phyloP scores from a whole-genome alignment of 2,797 vertebrate species.

The Sphenopsis melanotis region DNA sequence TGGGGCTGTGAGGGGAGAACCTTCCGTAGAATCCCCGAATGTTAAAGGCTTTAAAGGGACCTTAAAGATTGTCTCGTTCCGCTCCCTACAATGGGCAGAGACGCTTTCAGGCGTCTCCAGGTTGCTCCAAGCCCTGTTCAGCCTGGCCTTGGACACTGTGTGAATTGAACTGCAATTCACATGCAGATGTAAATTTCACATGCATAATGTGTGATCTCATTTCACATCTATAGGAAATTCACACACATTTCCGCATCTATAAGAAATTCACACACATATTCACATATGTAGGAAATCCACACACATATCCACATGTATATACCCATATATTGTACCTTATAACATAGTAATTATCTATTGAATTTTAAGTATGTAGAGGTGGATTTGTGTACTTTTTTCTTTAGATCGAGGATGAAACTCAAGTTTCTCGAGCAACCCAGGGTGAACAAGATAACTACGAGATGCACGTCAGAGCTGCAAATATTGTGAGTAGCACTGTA shows the following conservation, averaged over 20 bases:
- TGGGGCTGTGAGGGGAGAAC: background rate
- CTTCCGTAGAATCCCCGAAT: background rate
- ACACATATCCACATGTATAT: background rate
- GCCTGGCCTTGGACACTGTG: background rate
- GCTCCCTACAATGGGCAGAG: too few relatives aligned
- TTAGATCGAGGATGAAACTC: constrained; percentile 97
- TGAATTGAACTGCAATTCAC: background rate
- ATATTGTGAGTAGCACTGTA: constrained; percentile 84
- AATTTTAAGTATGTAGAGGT: background rate
- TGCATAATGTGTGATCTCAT: background rate
- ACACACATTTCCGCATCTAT: too few relatives aligned
- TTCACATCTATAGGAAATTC: background rate
- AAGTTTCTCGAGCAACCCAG: constrained; percentile 92
- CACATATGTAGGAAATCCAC: background rate
- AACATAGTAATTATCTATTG: fast-evolving
- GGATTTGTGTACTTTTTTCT: background rate
- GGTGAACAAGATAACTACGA: constrained; percentile 97
- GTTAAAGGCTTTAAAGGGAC: background rate
- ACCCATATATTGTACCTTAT: background rate
- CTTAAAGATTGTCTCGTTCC: background rate
- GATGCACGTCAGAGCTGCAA: constrained; percentile 97
- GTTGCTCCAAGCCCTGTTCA: background rate
- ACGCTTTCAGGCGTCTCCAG: background rate
- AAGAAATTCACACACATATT: background rate
- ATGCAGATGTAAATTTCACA: background rate